Base-by-base conservation (phyloP, 2,797 vertebrate species). In the Cottoperca gobio region DNA sequence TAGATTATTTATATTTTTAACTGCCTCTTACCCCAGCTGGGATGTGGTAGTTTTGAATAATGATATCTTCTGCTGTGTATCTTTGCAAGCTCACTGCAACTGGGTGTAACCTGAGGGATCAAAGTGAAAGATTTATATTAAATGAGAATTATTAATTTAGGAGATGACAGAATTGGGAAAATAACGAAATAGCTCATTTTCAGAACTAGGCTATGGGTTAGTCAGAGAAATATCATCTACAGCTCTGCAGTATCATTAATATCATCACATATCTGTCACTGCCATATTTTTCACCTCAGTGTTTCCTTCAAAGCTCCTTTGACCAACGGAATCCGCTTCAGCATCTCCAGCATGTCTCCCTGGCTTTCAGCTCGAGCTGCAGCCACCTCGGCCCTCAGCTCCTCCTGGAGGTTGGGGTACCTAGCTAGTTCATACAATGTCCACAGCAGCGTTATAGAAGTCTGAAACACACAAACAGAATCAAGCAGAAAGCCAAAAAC, bases 261-360 rank as follows among this genome's bases (percentile, higher is more conserved):
- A 53, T 9, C 8, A 33, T 39, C 16, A 14, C 5, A 40, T 23
- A 33, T 17, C 8, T 55, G 21, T 0, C 21, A 33, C 53, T 19
- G 11, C 16, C 3, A 8, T 55, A 26, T n/a, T 8, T 35, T 73
- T 89, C 84, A 96, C 98, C 98, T 97, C 45, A 99, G 93, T 0
- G 97, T 97, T 93, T 99, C 98, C 88, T 99, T 99, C 83, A 99
- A 84, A 76, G 96, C 90, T 11, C 96, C 97, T 95, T 96, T 98
- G 28, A 99, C 91, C 76, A 99, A 76, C 0, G 96, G 97, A 35
- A 97, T 91, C 65, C 58, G 83, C 87, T 94, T 96, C 37, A 99
- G 79, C 95, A 97, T 95, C 74, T 88, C 87, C 59, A 82, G 12
- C 62, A 94, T 62, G 87, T 98, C 94, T 1, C 96, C 96, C 0